phyloP scores from a whole-genome alignment of 2,888 invertebrate genomes.

The Sisyra terminalis region DNA sequence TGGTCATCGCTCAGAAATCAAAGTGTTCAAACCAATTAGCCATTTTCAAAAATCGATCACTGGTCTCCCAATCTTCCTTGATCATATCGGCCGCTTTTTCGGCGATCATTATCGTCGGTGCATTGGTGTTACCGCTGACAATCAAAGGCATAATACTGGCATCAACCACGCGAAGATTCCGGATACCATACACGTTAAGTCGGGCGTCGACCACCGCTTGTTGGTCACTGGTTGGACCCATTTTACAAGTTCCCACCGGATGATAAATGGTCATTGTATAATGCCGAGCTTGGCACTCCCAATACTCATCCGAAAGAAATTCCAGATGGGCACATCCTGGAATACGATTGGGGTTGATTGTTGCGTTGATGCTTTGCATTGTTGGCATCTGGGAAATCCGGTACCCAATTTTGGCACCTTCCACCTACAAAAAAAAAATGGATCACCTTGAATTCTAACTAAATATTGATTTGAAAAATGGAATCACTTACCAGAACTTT shows the following conservation, averaged over 20 bases:
- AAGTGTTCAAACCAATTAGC: background rate
- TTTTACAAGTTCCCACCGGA: conserved; percentile 66
- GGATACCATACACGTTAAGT: conserved; percentile 47
- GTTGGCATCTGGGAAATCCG: conserved; percentile 39
- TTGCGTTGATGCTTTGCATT: conserved; percentile 40
- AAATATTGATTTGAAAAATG: background rate
- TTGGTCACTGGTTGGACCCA: conserved; percentile 46
- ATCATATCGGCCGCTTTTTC: conserved; percentile 73
- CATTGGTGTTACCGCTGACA: conserved; percentile 65
- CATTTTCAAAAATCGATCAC: conserved; percentile 17
- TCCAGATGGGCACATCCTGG: conserved; percentile 45
- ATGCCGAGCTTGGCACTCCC: conserved; percentile 58
- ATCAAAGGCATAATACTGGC: conserved; percentile 72
- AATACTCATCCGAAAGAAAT: conserved; percentile 55
- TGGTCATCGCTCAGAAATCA: too few species aligned
- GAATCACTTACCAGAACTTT: conserved; percentile 42
- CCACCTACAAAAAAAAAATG: conserved; percentile 36
- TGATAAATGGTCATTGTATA: conserved; percentile 70
- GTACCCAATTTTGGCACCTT: conserved; percentile 56
- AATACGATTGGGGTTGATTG: conserved; percentile 43
- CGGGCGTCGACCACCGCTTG: conserved; percentile 54
- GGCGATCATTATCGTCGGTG: conserved; percentile 69
- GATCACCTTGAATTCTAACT: background rate
- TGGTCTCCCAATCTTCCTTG: conserved; percentile 46
- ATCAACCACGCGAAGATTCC: conserved; percentile 57